Evolutionary conservation across 2,113 vertebrate species (phyloP).

Genomic region (Bungarus multicinctus): DNA sequence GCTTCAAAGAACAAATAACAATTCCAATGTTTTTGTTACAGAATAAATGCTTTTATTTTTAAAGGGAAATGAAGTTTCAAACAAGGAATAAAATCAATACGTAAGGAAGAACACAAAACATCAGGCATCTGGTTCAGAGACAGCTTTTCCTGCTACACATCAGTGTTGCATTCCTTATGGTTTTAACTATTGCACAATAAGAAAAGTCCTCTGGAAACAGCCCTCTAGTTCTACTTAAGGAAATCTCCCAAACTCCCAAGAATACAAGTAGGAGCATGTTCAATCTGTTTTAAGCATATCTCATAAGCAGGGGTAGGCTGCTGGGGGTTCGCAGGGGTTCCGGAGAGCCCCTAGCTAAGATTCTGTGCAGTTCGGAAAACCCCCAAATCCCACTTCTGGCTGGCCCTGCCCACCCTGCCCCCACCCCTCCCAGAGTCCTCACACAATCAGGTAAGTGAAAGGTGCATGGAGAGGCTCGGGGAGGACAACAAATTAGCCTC

Average conservation of each 20-base stretch:
- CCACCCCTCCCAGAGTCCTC: no score
- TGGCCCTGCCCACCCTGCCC: no score
- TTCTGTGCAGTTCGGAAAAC: no score
- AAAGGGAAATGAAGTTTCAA: not conserved
- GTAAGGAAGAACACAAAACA: not conserved
- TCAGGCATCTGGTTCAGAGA: not conserved
- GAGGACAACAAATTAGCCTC: no score
- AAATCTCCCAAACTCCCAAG: not conserved
- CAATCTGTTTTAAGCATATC: no score
- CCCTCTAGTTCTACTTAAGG: not conserved
- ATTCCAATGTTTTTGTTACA: not conserved
- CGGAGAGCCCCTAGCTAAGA: no score
- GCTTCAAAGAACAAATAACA: not conserved
- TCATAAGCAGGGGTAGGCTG: not conserved
- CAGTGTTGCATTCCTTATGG: not conserved
- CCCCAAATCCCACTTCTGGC: no score
- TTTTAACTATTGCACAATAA: not conserved
- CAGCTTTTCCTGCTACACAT: not conserved
- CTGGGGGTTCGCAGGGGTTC: no score
- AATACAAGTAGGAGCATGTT: not conserved
- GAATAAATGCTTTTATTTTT: not conserved
- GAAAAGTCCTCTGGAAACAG: not conserved
- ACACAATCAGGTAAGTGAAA: no score
- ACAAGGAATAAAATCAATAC: not conserved
- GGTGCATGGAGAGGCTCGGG: no score